Base-by-base conservation (phyloP, 2,888 invertebrate species). In the Dryadula phaetusa region DNA sequence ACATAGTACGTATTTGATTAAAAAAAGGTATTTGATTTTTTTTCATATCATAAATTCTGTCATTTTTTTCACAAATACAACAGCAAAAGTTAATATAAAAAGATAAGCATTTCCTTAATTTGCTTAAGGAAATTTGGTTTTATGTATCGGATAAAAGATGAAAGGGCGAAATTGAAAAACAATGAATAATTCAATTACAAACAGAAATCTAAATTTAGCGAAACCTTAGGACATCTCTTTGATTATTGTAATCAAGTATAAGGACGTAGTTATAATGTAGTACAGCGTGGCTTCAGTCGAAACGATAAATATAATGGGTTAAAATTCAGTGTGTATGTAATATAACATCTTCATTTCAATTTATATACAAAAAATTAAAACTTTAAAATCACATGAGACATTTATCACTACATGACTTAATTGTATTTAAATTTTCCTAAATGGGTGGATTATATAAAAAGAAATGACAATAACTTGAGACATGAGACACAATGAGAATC, bases 141-240 rank as follows among this genome's bases (percentile, higher is more conserved):
- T 18, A 18, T 18, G 18, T 18, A 20, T 34, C 3, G 7, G 1
- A 54, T 37, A 54, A 37, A 54, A 56, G n/a, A 22, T 8, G 14
- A 56, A 37, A 56, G 10, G 16, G 42, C 40, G 32, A 28, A 53
- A 34, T 37, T 37, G 22, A 37, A 22, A 56, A 56, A 37, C 37
- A 56, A 56, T 56, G 37, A 20, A 22, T 56, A 40, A 37, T 56
- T 40, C 22, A 22, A 37, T 54, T 40, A 37, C n/a, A 40, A 56
- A 56, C 56, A 34, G 34, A 56, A 56, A 8, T 37, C 37, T 8
- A 56, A 37, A 56, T 56, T 37, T 56, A 37, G 22, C 10, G 56
- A 56, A 56, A 40, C 22, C 56, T 25, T 40, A 56, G n/a, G 22
- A 22, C 25, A 10, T 40, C n/a, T 40, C 40, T 40, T 56, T 56